Evolutionary conservation across 2,888 invertebrate genomes (phyloP).

Genomic region (Sycophila texana): DNA sequence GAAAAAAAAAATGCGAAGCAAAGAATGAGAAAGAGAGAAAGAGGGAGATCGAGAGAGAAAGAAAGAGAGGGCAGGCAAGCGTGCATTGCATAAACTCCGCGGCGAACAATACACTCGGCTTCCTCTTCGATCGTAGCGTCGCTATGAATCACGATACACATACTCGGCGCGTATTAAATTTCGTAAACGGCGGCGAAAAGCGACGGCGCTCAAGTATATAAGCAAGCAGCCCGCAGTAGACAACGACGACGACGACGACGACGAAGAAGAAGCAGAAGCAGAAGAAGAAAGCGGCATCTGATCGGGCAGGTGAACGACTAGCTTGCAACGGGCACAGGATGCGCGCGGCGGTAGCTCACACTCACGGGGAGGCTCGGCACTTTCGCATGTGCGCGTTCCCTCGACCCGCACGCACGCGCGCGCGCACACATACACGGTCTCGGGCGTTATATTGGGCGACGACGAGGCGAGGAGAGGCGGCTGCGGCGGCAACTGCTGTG

Average conservation of each 20-base stretch:
- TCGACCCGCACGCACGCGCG: slow-evolving; percentile 15
- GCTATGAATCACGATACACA: slow-evolving; percentile 15
- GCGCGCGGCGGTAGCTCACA: slow-evolving; percentile 54
- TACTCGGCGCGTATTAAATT: slow-evolving; percentile 39
- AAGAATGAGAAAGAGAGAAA: background rate
- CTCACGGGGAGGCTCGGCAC: background rate
- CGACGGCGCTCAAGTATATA: slow-evolving; percentile 9
- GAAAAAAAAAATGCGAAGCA: too few relatives aligned
- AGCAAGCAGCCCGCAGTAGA: background rate
- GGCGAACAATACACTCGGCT: background rate
- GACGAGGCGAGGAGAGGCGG: background rate
- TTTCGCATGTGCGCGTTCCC: slow-evolving; percentile 14
- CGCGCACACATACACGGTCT: background rate
- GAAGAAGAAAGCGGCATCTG: slow-evolving; percentile 64
- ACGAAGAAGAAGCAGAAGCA: slow-evolving; percentile 25
- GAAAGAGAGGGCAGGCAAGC: background rate
- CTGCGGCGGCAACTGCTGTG: background rate
- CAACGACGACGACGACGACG: background rate
- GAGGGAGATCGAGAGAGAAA: background rate
- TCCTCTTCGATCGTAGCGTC: background rate
- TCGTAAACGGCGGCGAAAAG: slow-evolving; percentile 36
- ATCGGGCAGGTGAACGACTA: slow-evolving; percentile 57
- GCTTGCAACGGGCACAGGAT: slow-evolving; percentile 21
- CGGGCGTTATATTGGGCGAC: slow-evolving; percentile 21
- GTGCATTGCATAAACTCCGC: slow-evolving; percentile 2